Conservation (phyloP, 2,888 invertebrate species). For the Zaprionus bogoriensis region DNA sequence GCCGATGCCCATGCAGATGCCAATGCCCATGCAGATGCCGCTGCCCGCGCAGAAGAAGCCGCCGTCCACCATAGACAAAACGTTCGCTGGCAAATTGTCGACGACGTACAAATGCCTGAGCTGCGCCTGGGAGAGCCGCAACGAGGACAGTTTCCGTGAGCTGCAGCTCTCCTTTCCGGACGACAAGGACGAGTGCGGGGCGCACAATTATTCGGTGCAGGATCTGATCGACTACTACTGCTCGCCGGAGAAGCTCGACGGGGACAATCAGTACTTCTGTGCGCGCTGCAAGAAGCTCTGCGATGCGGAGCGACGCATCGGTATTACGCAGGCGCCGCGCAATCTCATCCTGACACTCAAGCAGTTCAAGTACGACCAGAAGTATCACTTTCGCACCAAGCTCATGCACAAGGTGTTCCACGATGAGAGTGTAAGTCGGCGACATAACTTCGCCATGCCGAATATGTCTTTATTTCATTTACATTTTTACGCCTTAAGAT, state of each 20-base stretch:
- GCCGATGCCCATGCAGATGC: constrained; percentile 13
- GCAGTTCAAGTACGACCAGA: constrained; percentile 90
- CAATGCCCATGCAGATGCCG: constrained; percentile 36
- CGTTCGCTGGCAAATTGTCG: constrained; percentile 90
- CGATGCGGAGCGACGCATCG: constrained; percentile 89
- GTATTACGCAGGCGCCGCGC: constrained; percentile 88
- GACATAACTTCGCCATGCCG: too few relatives aligned
- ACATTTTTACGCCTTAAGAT: too few relatives aligned
- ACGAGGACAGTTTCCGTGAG: constrained; percentile 91
- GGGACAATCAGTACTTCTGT: constrained; percentile 93
- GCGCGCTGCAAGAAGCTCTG: constrained; percentile 88
- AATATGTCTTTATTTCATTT: too few relatives aligned
- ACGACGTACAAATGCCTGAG: constrained; percentile 89
- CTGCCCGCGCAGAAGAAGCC: constrained; percentile 47
- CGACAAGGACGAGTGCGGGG: constrained; percentile 80
- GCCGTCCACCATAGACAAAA: constrained; percentile 84
- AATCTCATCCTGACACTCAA: constrained; percentile 91
- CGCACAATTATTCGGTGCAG: constrained; percentile 87
- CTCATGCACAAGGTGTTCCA: constrained; percentile 88
- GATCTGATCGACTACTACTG: constrained; percentile 90
- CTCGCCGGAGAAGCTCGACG: constrained; percentile 89
- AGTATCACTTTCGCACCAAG: constrained; percentile 90
- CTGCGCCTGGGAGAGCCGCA: constrained; percentile 89
- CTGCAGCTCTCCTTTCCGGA: constrained; percentile 90
- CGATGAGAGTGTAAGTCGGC: constrained; percentile 84